Conservation (phyloP, 2,888 invertebrate species). For the Nomada fucata region DNA sequence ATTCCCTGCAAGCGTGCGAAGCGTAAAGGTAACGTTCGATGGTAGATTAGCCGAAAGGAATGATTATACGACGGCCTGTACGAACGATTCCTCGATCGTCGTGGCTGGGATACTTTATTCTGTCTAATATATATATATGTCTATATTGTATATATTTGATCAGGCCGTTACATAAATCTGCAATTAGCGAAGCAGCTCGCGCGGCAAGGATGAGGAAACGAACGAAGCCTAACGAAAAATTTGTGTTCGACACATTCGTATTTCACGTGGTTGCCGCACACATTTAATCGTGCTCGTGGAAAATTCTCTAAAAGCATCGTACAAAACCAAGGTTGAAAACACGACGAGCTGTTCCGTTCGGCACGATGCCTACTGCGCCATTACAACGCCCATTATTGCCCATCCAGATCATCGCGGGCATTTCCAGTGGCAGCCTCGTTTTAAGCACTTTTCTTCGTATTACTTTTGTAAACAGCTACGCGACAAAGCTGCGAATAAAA, state of each 20-base stretch:
- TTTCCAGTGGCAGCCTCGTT: constrained; percentile 37
- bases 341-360: constrained; percentile 57
- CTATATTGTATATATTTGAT: constrained; percentile 13
- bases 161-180: constrained; percentile 49
- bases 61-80: constrained; percentile 18
- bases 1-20: constrained; percentile 5
- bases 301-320: constrained; percentile 48
- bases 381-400: constrained; percentile 32
- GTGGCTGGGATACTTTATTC: constrained; percentile 26
- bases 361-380: constrained; percentile 75
- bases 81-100: constrained; percentile 32
- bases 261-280: constrained; percentile 12
- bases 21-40: constrained; percentile 16
- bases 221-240: not conserved
- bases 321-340: constrained; percentile 55
- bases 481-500: not conserved
- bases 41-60: not conserved
- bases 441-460: not conserved
- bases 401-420: constrained; percentile 1
- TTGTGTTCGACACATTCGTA: not conserved
- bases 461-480: not conserved
- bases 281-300: not conserved
- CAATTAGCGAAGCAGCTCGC: constrained; percentile 34
- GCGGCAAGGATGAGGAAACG: constrained; percentile 40
- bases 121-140: not conserved